A percentile compares a stretch with the other conserved stretches of the same genome.
These are phyloP conservation scores for Carassius gibelio DNA, from an alignment of 2,113 vertebrate species.

Conservation along the genomic window DNA sequence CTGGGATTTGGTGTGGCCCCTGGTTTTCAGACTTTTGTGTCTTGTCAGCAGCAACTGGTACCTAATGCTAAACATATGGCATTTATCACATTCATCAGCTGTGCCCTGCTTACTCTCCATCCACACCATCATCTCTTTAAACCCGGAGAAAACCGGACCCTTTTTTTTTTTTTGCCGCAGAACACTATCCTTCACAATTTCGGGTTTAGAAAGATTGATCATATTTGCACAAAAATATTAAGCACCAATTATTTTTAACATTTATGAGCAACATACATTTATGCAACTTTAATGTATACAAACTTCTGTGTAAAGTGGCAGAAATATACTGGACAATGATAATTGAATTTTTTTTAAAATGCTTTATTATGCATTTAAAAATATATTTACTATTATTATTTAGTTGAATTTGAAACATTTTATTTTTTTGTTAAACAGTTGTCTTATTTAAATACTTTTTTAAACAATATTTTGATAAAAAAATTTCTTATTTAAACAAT, in stretches of 20 bases:
- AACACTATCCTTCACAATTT: neutral
- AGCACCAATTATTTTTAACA: neutral
- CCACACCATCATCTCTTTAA: slow-evolving; percentile 42
- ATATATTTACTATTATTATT: neutral
- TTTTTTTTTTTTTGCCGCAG: neutral
- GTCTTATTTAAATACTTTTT: neutral
- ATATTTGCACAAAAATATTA: neutral
- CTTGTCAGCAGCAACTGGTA: slow-evolving; percentile 85
- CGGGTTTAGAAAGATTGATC: neutral
- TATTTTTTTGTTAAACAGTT: too few relatives aligned
- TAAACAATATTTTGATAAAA: neutral
- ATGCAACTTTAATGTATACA: neutral
- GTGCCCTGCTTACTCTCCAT: slow-evolving; percentile 50
- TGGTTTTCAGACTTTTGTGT: slow-evolving; percentile 91
- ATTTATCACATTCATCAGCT: slow-evolving; percentile 44
- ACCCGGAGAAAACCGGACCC: slow-evolving; percentile 61
- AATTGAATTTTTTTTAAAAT: neutral
- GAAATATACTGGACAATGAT: neutral
- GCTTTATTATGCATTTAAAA: neutral
- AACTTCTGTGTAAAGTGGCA: neutral
- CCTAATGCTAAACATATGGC: slow-evolving; percentile 63
- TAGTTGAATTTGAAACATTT: neutral
- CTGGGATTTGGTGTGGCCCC: slow-evolving; percentile 83
- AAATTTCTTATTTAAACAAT: neutral
- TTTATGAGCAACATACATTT: neutral